Evolutionary conservation across 2,888 invertebrate genomes (phyloP).

Genomic region (Apotomis betuletana): DNA sequence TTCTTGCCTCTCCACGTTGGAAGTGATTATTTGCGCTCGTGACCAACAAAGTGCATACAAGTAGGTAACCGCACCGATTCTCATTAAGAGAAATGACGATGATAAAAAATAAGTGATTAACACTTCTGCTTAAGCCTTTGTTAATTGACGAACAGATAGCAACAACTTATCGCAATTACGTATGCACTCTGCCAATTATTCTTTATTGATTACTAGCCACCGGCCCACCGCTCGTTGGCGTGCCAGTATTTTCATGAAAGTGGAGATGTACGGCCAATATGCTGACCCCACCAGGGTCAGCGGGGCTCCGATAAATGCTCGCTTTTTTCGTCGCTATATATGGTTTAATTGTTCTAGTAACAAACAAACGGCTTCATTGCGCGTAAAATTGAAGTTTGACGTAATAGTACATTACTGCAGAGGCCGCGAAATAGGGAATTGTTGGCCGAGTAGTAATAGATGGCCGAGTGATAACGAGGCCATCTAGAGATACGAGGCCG

Average conservation of each 20-base stretch:
- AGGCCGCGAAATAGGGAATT: too few species aligned
- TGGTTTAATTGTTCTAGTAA: background rate
- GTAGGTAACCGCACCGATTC: background rate
- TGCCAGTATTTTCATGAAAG: conserved; percentile 37
- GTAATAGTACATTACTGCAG: too few species aligned
- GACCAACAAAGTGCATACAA: background rate
- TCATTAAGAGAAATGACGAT: background rate
- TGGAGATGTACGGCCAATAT: conserved; percentile 32
- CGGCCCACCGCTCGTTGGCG: background rate
- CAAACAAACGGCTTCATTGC: background rate
- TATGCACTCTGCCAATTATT: conserved; percentile 43
- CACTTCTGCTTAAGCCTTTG: background rate
- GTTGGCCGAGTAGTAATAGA: too few species aligned
- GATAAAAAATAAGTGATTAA: background rate
- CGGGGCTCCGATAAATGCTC: conserved; percentile 26
- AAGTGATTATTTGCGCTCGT: background rate
- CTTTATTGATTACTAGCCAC: conserved; percentile 41
- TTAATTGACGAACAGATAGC: conserved; percentile 19
- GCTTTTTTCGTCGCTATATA: conserved; percentile 21
- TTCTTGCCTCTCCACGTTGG: background rate
- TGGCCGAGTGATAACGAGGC: too few species aligned
- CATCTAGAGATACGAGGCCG: too few species aligned
- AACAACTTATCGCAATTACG: conserved; percentile 25
- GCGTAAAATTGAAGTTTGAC: background rate
- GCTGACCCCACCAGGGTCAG: conserved; percentile 44